Base-by-base conservation (phyloP, 2,113 vertebrate species). In the Heterotis niloticus region DNA sequence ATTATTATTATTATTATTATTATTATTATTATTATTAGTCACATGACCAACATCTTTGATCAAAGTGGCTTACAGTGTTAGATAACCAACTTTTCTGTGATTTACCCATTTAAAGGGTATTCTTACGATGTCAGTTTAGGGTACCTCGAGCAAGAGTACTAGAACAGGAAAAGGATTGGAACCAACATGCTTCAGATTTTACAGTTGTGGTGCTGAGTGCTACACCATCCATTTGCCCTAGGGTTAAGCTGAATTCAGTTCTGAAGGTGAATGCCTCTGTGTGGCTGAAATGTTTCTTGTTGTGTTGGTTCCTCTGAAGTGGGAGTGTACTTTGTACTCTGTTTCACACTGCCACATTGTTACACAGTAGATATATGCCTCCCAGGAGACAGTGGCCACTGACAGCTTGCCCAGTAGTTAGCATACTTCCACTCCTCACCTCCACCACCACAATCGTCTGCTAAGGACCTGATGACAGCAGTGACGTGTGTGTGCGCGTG, bases 391-490 rank as follows among this genome's bases (percentile, higher is more conserved):
- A 34, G 51, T 72, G 52, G 75, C 54, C 60, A 72, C 51, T 54
- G 57, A 69, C 64, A 75, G 81, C 71, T 68, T 56, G 23, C 18
- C 59, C 44, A 79, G 69, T 72, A 17, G 62, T 69, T 71, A 52
- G 62, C 28, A 51, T 81, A 64, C 64, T 24, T 73, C 67, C 66
- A 57, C 13, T 59, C 69, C 10, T 56, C 34, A 23, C 66, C 78
- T 26, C 70, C 44, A 52, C 69, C 56, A 57, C 59, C 44, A 76
- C 73, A 64, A 64, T 73, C 60, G 81, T 81, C 78, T 84, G 81
- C 57, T 85, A 82, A 85, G 83, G 24, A 79, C 78, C 28, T 34
- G 69, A 73, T 26, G 73, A 77, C 79, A 79, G 59, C 51, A 75
- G 81, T 81, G 74, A 78, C 77, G 85, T 60, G 26, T 77, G 28